Evolutionary conservation across 2,888 invertebrate species (phyloP), one percentile per base, ranked within the genome.

Genomic region (Siphonodentalium dalli): DNA sequence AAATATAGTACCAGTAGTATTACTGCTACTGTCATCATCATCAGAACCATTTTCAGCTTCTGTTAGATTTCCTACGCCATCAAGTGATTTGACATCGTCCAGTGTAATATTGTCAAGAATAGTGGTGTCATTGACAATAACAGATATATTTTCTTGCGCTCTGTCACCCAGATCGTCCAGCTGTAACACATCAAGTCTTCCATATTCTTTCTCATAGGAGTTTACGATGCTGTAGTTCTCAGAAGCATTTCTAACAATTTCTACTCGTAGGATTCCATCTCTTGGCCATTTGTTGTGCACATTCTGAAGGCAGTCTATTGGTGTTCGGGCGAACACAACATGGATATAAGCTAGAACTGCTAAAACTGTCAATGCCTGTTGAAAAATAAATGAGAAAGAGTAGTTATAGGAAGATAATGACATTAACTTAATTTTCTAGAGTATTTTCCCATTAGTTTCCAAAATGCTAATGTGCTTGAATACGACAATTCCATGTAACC

Each of bases 341-440:
- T 99, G 99, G 75, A 99, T 93, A 81, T 98, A 98, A 41, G 92
- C 89, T 71, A 98, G 85, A 43, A 94, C 90, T 77, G 92, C 91
- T 82, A 99, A 90, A 47, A 94, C 92, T 47, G 88, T 77, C 64
- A 93, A 82, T 3, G 92, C 92, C 87, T 90, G 85, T 40, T 60
- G 66, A 38, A 42, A 29, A 53, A 53, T 28, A 44, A 39, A 39
- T 11, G 38, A 26, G 33, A n/a, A n/a, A n/a, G n/a, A n/a, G n/a
- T n/a, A n/a, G n/a, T n/a, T n/a, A n/a, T n/a, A n/a, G n/a, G n/a
- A n/a, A n/a, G n/a, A n/a, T n/a, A n/a, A n/a, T n/a, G n/a, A n/a
- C n/a, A n/a, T n/a, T n/a, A n/a, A n/a, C n/a, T n/a, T n/a, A n/a
- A n/a, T n/a, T n/a, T n/a, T n/a, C n/a, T n/a, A n/a, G n/a, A n/a